These are phyloP conservation scores for Harlomillsia oculata DNA, from an alignment of 1,140 invertebrate genomes.

Conservation along the genomic window DNA sequence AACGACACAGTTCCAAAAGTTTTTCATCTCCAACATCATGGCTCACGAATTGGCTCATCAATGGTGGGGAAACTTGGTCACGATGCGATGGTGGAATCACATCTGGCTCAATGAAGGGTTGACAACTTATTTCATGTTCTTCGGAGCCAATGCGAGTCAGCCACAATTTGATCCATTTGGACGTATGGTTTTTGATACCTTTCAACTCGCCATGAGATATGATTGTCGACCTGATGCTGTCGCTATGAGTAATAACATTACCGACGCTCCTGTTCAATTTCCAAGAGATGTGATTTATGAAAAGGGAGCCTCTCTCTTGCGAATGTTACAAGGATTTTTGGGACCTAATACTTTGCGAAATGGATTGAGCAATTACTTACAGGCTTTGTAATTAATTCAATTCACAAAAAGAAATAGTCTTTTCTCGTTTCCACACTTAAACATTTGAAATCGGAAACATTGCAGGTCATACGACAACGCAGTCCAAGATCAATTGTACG, in stretches of 20 bases:
- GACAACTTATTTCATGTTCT: conserved; percentile 41
- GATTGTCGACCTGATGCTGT: conserved; percentile 48
- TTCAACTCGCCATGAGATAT: conserved; percentile 45
- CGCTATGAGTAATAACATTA: conserved; percentile 47
- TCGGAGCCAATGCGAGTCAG: conserved; percentile 38
- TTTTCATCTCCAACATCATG: conserved; percentile 1
- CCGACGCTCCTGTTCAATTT: conserved; percentile 44
- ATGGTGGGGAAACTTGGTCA: conserved; percentile 51
- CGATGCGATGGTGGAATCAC: conserved; percentile 19
- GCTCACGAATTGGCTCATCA: conserved; percentile 37
- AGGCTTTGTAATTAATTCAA: conserved; percentile 22
- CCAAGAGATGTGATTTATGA: conserved; percentile 31
- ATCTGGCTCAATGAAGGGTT: conserved; percentile 46
- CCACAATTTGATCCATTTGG: conserved; percentile 42
- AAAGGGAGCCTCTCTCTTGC: conserved; percentile 58
- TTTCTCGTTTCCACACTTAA: too few relatives aligned
- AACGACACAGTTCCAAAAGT: conserved; percentile 10
- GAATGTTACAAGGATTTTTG: conserved; percentile 66
- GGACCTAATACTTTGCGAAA: conserved; percentile 52
- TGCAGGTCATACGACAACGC: conserved; percentile 55
- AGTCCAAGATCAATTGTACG: conserved; percentile 60
- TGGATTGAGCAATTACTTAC: conserved; percentile 52
- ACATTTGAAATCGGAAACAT: too few relatives aligned
- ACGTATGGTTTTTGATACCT: conserved; percentile 43
- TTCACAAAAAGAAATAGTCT: neutral